These are phyloP conservation scores for Anolis apletophallus DNA, from an alignment of 2,797 vertebrate species.

Conservation along the genomic window DNA sequence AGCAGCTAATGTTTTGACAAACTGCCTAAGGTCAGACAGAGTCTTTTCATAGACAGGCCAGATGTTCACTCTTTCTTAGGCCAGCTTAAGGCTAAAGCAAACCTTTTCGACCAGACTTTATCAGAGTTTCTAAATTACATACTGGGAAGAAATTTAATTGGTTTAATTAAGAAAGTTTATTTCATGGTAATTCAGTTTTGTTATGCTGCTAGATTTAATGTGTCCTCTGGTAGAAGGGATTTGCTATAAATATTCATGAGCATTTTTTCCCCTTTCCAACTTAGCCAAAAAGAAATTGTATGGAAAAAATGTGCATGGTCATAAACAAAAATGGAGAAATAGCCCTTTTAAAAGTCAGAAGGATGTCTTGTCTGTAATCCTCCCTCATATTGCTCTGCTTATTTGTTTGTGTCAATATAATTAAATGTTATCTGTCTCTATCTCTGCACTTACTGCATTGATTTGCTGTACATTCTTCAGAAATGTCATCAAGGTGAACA, in stretches of 20 bases:
- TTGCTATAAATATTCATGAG: slow-evolving; percentile 84
- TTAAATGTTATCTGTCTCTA: slow-evolving; percentile 30
- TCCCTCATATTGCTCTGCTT: slow-evolving; percentile 23
- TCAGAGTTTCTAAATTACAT: slow-evolving; percentile 86
- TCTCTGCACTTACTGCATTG: slow-evolving; percentile 1
- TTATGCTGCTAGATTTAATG: slow-evolving; percentile 84
- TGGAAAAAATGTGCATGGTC: slow-evolving; percentile 56
- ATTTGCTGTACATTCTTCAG: slow-evolving; percentile 29
- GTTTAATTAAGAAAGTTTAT: slow-evolving; percentile 89
- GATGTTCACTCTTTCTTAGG: slow-evolving; percentile 82
- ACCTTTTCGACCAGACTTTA: slow-evolving; percentile 85
- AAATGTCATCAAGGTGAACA: slow-evolving; percentile 49
- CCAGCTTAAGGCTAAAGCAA: slow-evolving; percentile 85
- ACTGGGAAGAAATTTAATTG: slow-evolving; percentile 86
- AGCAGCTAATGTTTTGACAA: slow-evolving; percentile 66
- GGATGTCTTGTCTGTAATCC: slow-evolving; percentile 43
- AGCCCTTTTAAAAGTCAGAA: slow-evolving; percentile 51
- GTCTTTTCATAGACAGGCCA: slow-evolving; percentile 79
- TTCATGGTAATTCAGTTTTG: slow-evolving; percentile 85
- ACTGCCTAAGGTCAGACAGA: slow-evolving; percentile 77
- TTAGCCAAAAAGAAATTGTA: slow-evolving; percentile 60
- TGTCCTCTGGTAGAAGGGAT: slow-evolving; percentile 80
- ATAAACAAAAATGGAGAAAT: slow-evolving; percentile 24
- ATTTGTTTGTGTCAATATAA: slow-evolving; percentile 43
- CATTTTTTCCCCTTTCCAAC: slow-evolving; percentile 64